These are phyloP conservation scores for Dicyrtomina minuta DNA, from an alignment of 2,888 invertebrate species.

Conservation along the genomic window DNA sequence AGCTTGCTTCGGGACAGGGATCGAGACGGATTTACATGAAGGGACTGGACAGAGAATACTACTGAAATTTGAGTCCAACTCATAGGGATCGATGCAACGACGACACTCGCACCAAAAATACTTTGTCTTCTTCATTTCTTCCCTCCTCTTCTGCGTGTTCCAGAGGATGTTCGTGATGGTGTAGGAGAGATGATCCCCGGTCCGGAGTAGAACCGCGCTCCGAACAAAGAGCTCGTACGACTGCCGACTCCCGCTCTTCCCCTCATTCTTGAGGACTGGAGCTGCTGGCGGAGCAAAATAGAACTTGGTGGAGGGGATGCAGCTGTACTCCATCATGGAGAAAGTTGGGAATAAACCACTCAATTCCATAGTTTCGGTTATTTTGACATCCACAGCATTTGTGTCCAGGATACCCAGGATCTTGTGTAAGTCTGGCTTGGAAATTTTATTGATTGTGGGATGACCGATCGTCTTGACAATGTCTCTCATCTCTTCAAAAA, in stretches of 20 bases:
- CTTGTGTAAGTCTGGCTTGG: slow-evolving; percentile 51
- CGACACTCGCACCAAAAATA: slow-evolving; percentile 52
- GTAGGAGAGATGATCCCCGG: slow-evolving; percentile 45
- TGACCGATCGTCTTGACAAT: slow-evolving; percentile 42
- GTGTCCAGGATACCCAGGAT: slow-evolving; percentile 50
- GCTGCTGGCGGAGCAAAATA: slow-evolving; percentile 55
- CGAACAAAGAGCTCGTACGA: slow-evolving; percentile 46
- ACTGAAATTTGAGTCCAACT: slow-evolving; percentile 52
- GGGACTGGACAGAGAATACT: slow-evolving; percentile 49
- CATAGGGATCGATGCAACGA: slow-evolving; percentile 49
- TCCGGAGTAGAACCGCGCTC: slow-evolving; percentile 45
- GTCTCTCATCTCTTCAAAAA: slow-evolving; percentile 45
- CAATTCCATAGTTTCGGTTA: slow-evolving; percentile 40
- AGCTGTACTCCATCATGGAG: slow-evolving; percentile 48
- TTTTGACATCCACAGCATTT: slow-evolving; percentile 43
- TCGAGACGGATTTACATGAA: slow-evolving; percentile 36
- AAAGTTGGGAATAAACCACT: slow-evolving; percentile 44
- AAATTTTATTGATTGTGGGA: slow-evolving; percentile 31
- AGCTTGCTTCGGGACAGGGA: too few relatives aligned
- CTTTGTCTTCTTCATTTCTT: slow-evolving; percentile 49
- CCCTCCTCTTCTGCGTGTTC: slow-evolving; percentile 51
- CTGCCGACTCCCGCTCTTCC: slow-evolving; percentile 41
- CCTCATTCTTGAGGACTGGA: slow-evolving; percentile 54
- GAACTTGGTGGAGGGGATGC: slow-evolving; percentile 44
- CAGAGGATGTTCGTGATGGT: slow-evolving; percentile 49